A percentile compares a stretch with the other conserved stretches of the same genome.
phyloP scores from a whole-genome alignment of 2,797 vertebrate genomes.

The Phalloptychus januarius region DNA sequence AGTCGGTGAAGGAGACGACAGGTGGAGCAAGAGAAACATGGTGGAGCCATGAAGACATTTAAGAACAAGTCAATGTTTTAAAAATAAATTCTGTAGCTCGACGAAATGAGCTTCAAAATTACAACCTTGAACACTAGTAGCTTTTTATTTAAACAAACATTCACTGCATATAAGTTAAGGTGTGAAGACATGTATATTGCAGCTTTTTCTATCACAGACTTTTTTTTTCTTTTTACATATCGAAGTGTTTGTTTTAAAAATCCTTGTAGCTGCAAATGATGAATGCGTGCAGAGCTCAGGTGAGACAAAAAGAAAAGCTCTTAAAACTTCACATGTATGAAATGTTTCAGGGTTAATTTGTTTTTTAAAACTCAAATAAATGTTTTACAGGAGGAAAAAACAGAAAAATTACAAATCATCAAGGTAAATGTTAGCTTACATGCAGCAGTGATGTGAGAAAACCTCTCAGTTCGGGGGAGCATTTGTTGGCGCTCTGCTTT shows the following conservation, averaged over 20 bases:
- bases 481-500: slow-evolving; percentile 12
- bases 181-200: no score
- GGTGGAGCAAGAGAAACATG: not conserved
- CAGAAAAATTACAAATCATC: not conserved
- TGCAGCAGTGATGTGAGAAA: slow-evolving; percentile 1
- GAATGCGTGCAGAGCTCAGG: not conserved
- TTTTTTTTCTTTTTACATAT: not conserved
- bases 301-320: not conserved
- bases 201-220: no score
- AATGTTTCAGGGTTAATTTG: not conserved
- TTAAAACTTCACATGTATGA: not conserved
- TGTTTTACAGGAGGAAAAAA: not conserved
- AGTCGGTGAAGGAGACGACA: not conserved
- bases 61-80: not conserved
- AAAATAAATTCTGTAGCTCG: not conserved
- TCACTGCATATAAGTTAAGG: not conserved
- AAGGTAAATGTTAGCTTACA: not conserved
- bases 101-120: not conserved
- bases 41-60: not conserved
- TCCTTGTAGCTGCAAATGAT: not conserved
- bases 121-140: slow-evolving; percentile 1
- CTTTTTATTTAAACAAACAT: not conserved
- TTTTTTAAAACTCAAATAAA: slow-evolving; percentile 1
- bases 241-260: not conserved
- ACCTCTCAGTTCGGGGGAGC: not conserved